Conservation (phyloP, 2,888 invertebrate genomes). For the Brachyptera risi region DNA sequence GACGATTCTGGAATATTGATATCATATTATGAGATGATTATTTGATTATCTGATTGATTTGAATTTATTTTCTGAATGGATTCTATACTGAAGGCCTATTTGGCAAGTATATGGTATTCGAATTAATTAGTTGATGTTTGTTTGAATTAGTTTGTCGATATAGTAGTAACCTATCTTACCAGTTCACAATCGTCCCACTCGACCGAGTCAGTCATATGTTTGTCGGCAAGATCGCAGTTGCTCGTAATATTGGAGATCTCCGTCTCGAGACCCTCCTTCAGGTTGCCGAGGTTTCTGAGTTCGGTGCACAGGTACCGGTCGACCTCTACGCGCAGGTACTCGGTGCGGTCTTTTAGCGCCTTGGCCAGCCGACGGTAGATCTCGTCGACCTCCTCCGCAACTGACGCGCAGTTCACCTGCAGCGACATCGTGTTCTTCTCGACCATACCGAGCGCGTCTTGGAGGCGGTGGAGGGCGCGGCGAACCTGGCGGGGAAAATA, state of each 20-base stretch:
- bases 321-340: constrained; percentile 81
- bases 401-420: constrained; percentile 84
- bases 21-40: no score
- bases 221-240: constrained; percentile 94
- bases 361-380: constrained; percentile 82
- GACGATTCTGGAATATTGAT: no score
- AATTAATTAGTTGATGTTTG: no score
- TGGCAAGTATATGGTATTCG: no score
- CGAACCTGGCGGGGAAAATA: no score
- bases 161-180: no score
- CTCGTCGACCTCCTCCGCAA: constrained; percentile 92
- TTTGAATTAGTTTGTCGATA: no score
- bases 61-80: no score
- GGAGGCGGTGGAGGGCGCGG: constrained; percentile 81
- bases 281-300: constrained; percentile 74
- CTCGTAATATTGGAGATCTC: constrained; percentile 94
- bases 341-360: constrained; percentile 85
- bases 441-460: constrained; percentile 77
- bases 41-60: no score
- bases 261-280: constrained; percentile 90
- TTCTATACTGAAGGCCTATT: no score
- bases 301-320: constrained; percentile 89
- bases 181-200: constrained; percentile 91
- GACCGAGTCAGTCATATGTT: constrained; percentile 84
- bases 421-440: constrained; percentile 86